These are phyloP conservation scores for Euura lappo DNA, from an alignment of 1,140 invertebrate species.

Conservation along the genomic window DNA sequence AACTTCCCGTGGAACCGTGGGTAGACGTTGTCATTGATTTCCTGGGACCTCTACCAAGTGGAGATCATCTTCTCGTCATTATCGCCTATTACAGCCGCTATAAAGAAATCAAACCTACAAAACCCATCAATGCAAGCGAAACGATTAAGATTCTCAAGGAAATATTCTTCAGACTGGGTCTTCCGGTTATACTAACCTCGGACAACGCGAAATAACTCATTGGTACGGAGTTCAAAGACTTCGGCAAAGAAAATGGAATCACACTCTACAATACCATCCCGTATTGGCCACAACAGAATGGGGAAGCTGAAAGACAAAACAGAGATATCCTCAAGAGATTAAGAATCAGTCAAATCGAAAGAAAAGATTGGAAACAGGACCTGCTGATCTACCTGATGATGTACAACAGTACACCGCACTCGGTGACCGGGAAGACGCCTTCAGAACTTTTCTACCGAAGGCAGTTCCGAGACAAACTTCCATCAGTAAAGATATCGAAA, in stretches of 20 bases:
- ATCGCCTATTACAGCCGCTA: constrained; percentile 35
- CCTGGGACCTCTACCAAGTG: constrained; percentile 34
- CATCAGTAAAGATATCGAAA: constrained; percentile 7
- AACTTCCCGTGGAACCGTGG: constrained; percentile 36
- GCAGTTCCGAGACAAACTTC: constrained; percentile 35
- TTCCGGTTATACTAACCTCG: constrained; percentile 24
- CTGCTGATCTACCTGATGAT: constrained; percentile 38
- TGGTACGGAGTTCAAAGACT: constrained; percentile 34
- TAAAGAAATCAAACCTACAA: constrained; percentile 30
- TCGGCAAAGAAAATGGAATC: constrained; percentile 33
- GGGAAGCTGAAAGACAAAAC: constrained; percentile 46
- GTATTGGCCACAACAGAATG: constrained; percentile 46
- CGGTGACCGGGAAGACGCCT: constrained; percentile 41
- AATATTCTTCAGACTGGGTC: constrained; percentile 27
- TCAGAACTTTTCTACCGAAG: constrained; percentile 39
- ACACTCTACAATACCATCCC: constrained; percentile 33
- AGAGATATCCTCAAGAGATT: constrained; percentile 38
- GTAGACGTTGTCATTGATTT: constrained; percentile 36
- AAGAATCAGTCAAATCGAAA: constrained; percentile 23
- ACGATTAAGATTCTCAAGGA: constrained; percentile 22
- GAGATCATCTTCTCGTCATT: constrained; percentile 34
- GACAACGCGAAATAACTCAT: constrained; percentile 41
- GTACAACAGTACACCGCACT: constrained; percentile 45
- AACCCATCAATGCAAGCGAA: constrained; percentile 19
- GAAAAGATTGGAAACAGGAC: constrained; percentile 28